A percentile compares a stretch with the other conserved stretches of the same genome.
These are phyloP conservation scores for Haliaeetus vocifer DNA, from an alignment of 2,797 vertebrate genomes.

Conservation along the genomic window DNA sequence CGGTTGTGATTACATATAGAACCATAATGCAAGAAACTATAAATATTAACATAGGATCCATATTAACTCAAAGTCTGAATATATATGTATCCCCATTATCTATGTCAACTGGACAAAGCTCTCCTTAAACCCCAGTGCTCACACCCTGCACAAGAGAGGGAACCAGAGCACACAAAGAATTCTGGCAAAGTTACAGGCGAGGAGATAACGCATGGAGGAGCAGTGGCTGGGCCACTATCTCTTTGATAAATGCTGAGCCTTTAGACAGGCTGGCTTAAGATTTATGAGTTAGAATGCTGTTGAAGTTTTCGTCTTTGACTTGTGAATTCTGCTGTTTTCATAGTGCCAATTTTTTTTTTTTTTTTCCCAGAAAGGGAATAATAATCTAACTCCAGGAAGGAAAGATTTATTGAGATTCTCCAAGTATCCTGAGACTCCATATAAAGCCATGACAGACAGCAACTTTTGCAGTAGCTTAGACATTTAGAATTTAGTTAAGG, in stretches of 20 bases:
- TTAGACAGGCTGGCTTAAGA: background rate
- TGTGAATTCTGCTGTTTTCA: background rate
- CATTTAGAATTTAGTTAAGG: background rate
- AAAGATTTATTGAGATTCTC: background rate
- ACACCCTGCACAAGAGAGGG: background rate
- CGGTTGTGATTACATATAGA: background rate
- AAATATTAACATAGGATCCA: background rate
- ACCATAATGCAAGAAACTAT: background rate
- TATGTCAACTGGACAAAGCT: background rate
- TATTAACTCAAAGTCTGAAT: background rate
- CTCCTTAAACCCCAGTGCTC: background rate
- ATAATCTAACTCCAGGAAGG: background rate
- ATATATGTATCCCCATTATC: background rate
- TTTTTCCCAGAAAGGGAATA: background rate
- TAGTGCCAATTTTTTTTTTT: background rate
- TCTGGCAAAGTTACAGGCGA: background rate
- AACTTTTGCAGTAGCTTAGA: background rate
- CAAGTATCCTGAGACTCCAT: background rate
- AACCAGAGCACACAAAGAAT: background rate
- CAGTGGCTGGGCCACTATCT: background rate
- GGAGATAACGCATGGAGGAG: background rate
- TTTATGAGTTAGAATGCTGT: background rate
- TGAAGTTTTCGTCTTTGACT: background rate
- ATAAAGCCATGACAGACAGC: background rate
- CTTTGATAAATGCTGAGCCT: background rate